Evolutionary conservation across 2,888 invertebrate species (phyloP).

Genomic region (Tridacna crocea): DNA sequence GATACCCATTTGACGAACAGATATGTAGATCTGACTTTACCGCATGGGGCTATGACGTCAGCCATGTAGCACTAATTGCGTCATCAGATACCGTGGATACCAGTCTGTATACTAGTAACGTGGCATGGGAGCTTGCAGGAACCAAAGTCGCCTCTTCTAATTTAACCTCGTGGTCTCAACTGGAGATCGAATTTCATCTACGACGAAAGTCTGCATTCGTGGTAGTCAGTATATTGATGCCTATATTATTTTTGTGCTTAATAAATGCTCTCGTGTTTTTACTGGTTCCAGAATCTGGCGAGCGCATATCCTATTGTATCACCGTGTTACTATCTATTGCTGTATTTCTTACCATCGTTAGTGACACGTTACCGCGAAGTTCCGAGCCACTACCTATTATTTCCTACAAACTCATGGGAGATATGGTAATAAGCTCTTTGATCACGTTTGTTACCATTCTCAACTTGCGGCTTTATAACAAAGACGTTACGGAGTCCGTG

Average conservation of each 20-base stretch:
- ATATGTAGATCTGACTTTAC: slow-evolving; percentile 42
- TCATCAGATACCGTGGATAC: background rate
- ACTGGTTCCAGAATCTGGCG: slow-evolving; percentile 56
- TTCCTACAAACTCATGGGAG: slow-evolving; percentile 34
- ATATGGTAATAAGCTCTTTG: slow-evolving; percentile 61
- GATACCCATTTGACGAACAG: slow-evolving; percentile 60
- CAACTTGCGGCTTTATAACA: slow-evolving; percentile 56
- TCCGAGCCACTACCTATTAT: slow-evolving; percentile 56
- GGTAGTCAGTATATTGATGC: slow-evolving; percentile 49
- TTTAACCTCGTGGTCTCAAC: slow-evolving; percentile 4
- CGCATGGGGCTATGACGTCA: slow-evolving; percentile 43
- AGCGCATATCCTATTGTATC: slow-evolving; percentile 53
- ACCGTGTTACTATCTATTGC: slow-evolving; percentile 58
- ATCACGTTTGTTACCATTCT: slow-evolving; percentile 55
- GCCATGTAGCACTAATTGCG: slow-evolving; percentile 21
- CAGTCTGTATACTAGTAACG: background rate
- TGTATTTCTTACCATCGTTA: slow-evolving; percentile 57
- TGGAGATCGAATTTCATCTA: slow-evolving; percentile 5
- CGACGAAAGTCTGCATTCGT: slow-evolving; percentile 28
- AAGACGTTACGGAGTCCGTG: slow-evolving; percentile 34
- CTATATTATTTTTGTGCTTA: slow-evolving; percentile 54
- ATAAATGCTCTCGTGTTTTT: slow-evolving; percentile 55
- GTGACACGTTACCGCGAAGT: slow-evolving; percentile 52
- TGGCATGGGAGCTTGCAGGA: background rate
- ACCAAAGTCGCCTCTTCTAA: background rate